These are phyloP conservation scores for Bryconaethiops microstoma DNA, from an alignment of 2,797 vertebrate genomes.

Conservation along the genomic window DNA sequence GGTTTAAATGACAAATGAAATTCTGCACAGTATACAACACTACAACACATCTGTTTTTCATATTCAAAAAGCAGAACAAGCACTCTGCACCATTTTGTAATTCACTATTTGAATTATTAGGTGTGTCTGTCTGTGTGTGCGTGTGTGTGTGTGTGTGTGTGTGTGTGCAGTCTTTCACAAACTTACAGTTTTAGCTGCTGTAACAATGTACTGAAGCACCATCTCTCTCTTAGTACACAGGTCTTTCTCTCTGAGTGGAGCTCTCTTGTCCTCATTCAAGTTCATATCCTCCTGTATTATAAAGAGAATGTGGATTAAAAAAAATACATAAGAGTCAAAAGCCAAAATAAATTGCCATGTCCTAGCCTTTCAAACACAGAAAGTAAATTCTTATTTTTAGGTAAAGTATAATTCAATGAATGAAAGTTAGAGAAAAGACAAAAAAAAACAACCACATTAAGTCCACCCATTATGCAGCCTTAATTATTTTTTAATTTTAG, in stretches of 20 bases:
- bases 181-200: conserved; percentile 93
- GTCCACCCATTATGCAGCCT: too few species aligned
- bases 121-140: too few species aligned
- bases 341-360: too few species aligned
- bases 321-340: neutral
- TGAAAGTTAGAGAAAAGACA: too few species aligned
- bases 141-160: conserved; percentile 2
- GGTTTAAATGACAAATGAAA: neutral
- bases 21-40: neutral
- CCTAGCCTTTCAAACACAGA: too few species aligned
- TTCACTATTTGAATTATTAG: neutral
- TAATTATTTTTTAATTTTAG: neutral
- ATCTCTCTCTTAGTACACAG: conserved; percentile 94
- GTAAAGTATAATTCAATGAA: too few species aligned
- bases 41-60: neutral
- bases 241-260: conserved; percentile 94
- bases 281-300: conserved; percentile 96
- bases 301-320: conserved; percentile 17
- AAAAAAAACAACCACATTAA: too few species aligned
- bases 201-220: conserved; percentile 94
- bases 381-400: too few species aligned
- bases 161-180: neutral
- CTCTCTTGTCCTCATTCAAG: conserved; percentile 96
- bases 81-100: neutral
- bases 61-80: neutral